Percentiles rank a stretch among this genome's conserved stretches.
phyloP scores from a whole-genome alignment of 2,888 invertebrate species.

The Rhamphomyia laevipes region DNA sequence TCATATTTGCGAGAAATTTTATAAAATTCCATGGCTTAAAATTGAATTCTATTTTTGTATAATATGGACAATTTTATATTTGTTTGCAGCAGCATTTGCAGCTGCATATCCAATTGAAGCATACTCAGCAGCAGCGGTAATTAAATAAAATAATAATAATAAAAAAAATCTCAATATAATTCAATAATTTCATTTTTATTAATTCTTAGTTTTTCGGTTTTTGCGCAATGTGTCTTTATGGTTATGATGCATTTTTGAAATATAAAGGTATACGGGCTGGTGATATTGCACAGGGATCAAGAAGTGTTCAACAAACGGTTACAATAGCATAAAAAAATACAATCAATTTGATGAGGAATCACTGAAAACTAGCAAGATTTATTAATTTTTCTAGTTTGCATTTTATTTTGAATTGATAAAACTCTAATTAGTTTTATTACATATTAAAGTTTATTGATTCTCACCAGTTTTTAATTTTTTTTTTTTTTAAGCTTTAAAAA shows the following conservation, averaged over 20 bases:
- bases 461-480: no score
- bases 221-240: slow-evolving; percentile 66
- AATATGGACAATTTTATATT: slow-evolving; percentile 60
- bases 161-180: no score
- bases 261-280: slow-evolving; percentile 54
- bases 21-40: slow-evolving; percentile 76
- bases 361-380: no score
- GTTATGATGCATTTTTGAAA: slow-evolving; percentile 67
- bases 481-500: no score
- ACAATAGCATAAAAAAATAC: neutral
- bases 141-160: slow-evolving; percentile 32
- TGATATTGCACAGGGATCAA: slow-evolving; percentile 55
- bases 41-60: slow-evolving; percentile 67
- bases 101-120: slow-evolving; percentile 48
- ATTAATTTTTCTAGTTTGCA: no score
- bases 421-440: no score
- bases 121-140: slow-evolving; percentile 55
- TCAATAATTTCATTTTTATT: slow-evolving; percentile 13
- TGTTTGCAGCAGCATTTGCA: slow-evolving; percentile 61
- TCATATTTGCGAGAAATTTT: slow-evolving; percentile 75
- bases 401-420: no score
- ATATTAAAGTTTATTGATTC: no score
- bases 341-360: no score
- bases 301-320: neutral
- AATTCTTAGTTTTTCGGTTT: slow-evolving; percentile 74